Conservation (phyloP, 2,888 invertebrate genomes). For the Lithophane ornitopus region DNA sequence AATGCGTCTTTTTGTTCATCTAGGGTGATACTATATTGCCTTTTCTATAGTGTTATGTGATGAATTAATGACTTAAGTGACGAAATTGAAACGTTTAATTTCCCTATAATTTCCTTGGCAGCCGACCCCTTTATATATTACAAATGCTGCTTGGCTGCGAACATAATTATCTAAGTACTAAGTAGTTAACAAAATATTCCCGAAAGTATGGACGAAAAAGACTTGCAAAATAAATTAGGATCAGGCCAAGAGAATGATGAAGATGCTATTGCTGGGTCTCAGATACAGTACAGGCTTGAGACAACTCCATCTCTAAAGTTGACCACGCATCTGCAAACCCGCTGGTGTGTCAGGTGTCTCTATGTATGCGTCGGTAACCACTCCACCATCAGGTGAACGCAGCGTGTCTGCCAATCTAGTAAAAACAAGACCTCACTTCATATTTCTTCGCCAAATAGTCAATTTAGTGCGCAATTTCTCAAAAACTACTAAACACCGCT, state of each 20-base stretch:
- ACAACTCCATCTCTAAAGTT: not conserved
- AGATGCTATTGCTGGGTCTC: not conserved
- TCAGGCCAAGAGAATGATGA: not conserved
- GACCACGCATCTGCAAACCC: not conserved
- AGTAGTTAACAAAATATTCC: not conserved
- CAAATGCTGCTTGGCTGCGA: not conserved
- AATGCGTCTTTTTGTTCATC: not conserved
- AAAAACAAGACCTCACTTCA: not conserved
- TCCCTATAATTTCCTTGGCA: not conserved
- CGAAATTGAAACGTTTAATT: not conserved
- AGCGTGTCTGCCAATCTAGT: not conserved
- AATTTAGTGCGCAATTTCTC: constrained; percentile 33
- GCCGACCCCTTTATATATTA: not conserved
- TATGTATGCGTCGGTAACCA: not conserved
- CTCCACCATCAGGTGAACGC: not conserved
- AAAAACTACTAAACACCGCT: constrained; percentile 42
- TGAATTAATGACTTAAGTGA: not conserved
- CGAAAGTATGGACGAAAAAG: too few species aligned
- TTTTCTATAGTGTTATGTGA: not conserved
- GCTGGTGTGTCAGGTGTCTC: too few species aligned
- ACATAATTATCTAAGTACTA: not conserved
- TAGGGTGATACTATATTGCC: not conserved
- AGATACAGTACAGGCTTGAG: not conserved
- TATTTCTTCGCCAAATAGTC: constrained; percentile 8
- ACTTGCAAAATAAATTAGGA: not conserved